Conservation (phyloP, 2,888 invertebrate genomes). For the Leptopilina drosophilae region DNA sequence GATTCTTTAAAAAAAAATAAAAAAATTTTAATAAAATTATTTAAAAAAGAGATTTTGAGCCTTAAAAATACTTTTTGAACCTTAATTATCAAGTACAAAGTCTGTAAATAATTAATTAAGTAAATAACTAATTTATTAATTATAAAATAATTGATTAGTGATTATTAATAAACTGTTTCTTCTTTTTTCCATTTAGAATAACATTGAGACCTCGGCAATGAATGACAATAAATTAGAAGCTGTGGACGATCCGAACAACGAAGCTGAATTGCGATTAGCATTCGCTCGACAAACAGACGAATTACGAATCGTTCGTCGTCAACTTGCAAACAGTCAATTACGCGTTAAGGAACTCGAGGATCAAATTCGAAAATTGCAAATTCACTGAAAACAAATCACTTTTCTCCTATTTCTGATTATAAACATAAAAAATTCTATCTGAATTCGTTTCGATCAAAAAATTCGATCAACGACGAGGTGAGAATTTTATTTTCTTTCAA, state of each 20-base stretch:
- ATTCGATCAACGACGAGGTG: too few species aligned
- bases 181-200: conserved; percentile 64
- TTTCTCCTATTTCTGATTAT: conserved; percentile 1
- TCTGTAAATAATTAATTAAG: too few species aligned
- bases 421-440: neutral
- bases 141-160: too few species aligned
- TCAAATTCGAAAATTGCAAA: conserved; percentile 82
- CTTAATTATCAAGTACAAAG: too few species aligned
- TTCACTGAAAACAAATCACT: conserved; percentile 51
- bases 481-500: too few species aligned
- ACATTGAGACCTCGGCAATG: conserved; percentile 65
- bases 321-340: conserved; percentile 87
- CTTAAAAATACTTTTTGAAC: too few species aligned
- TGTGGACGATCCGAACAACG: conserved; percentile 73
- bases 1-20: too few species aligned
- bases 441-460: neutral
- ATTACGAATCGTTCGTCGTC: conserved; percentile 86
- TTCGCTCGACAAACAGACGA: conserved; percentile 89
- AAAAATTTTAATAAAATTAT: too few species aligned
- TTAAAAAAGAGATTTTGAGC: too few species aligned
- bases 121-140: too few species aligned
- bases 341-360: conserved; percentile 90
- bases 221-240: conserved; percentile 73
- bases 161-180: neutral
- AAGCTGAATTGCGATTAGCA: conserved; percentile 84